Percentiles rank a stretch among this genome's conserved stretches.
phyloP scores from a whole-genome alignment of 2,113 vertebrate genomes.

The Protobothrops flavoviridis region DNA sequence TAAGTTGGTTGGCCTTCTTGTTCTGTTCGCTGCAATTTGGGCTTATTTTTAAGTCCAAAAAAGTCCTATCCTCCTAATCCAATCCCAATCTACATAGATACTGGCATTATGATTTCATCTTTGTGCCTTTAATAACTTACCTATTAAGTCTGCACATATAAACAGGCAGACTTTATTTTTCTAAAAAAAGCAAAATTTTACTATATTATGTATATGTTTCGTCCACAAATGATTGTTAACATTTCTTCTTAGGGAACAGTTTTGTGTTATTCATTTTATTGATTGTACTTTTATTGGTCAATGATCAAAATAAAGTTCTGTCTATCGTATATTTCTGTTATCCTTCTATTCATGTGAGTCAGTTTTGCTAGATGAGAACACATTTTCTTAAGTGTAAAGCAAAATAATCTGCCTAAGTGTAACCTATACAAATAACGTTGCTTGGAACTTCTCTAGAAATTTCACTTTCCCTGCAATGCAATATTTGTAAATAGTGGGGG shows the following conservation, averaged over 20 bases:
- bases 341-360: background rate
- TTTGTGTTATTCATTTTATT: background rate
- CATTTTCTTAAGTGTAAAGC: background rate
- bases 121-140: background rate
- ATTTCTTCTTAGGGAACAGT: background rate
- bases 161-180: background rate
- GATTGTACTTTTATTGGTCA: background rate
- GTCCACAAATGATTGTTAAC: background rate
- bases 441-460: background rate
- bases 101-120: no score
- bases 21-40: conserved; percentile 1
- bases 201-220: background rate
- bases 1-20: conserved; percentile 11
- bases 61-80: background rate
- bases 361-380: background rate
- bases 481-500: background rate
- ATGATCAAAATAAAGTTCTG: background rate
- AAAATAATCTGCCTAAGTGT: background rate
- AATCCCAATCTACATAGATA: background rate
- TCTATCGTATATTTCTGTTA: background rate
- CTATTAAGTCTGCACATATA: background rate
- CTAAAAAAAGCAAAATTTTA: background rate
- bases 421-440: background rate
- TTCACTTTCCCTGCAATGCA: background rate
- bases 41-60: background rate